These are phyloP conservation scores for Gallinago media DNA, from an alignment of 2,113 vertebrate species.

Conservation along the genomic window DNA sequence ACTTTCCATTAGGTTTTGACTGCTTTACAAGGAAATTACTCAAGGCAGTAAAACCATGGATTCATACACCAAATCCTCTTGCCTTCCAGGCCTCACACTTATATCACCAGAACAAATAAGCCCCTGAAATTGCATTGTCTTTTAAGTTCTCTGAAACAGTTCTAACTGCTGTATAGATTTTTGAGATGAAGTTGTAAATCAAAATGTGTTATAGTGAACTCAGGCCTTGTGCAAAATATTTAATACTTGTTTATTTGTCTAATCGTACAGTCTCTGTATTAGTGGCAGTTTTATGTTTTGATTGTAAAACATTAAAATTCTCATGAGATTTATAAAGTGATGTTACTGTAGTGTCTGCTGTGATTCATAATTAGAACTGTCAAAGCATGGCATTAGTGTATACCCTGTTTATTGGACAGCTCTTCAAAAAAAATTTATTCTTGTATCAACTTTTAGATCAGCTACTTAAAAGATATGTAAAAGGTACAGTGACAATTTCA, in stretches of 20 bases:
- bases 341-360: slow-evolving; percentile 42
- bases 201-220: slow-evolving; percentile 62
- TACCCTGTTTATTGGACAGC: slow-evolving; percentile 17
- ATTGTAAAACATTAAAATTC: slow-evolving; percentile 43
- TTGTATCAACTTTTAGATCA: slow-evolving; percentile 78
- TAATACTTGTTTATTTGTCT: slow-evolving; percentile 59
- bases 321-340: slow-evolving; percentile 51
- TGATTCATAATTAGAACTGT: slow-evolving; percentile 41
- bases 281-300: slow-evolving; percentile 55
- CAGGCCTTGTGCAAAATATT: slow-evolving; percentile 69
- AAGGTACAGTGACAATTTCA: slow-evolving; percentile 74
- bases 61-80: background rate
- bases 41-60: background rate
- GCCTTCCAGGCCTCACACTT: background rate
- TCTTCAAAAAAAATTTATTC: slow-evolving; percentile 78
- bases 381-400: slow-evolving; percentile 64
- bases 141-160: slow-evolving; percentile 10
- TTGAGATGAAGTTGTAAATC: slow-evolving; percentile 57
- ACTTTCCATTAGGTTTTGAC: background rate
- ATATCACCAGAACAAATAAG: background rate
- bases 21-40: background rate
- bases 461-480: slow-evolving; percentile 75
- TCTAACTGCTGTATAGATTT: slow-evolving; percentile 57
- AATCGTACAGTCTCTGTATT: slow-evolving; percentile 48
- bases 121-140: background rate